Conservation (phyloP, 2,888 invertebrate genomes). For the Nipponacmea schrenckii region DNA sequence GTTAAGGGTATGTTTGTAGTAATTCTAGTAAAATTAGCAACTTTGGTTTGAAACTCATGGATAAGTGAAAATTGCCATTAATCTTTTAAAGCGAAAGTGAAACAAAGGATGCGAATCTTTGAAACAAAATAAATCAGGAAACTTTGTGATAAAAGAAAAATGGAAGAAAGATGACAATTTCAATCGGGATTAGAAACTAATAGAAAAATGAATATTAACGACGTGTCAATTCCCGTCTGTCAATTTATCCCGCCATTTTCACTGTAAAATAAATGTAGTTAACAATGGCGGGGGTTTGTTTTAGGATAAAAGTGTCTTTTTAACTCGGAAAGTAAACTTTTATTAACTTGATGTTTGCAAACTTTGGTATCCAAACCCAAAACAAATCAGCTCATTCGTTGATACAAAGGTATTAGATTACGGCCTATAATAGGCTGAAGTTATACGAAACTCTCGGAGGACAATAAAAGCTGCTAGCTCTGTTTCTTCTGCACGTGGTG, state of each 20-base stretch:
- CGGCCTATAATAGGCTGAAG: background rate
- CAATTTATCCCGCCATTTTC: background rate
- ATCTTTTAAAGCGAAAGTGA: too few species aligned
- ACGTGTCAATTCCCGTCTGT: background rate
- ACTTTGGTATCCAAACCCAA: slow-evolving; percentile 5
- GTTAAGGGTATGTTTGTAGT: too few species aligned
- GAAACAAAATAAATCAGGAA: too few species aligned
- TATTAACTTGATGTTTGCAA: background rate
- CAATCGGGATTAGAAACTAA: background rate
- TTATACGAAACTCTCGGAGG: background rate
- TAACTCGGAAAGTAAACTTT: background rate
- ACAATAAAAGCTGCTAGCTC: background rate
- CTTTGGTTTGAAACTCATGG: too few species aligned
- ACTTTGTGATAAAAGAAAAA: too few species aligned
- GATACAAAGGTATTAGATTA: background rate
- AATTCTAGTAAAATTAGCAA: too few species aligned
- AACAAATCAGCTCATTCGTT: slow-evolving; percentile 4
- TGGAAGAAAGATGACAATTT: background rate
- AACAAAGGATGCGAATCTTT: too few species aligned
- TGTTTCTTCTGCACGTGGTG: background rate
- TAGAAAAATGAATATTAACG: background rate
- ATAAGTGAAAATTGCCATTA: too few species aligned
- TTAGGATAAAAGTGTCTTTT: slow-evolving; percentile 6
- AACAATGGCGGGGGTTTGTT: background rate
- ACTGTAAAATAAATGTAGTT: background rate